phyloP scores from a whole-genome alignment of 64 coral and sea anemone species.

The Acropora yongei region DNA sequence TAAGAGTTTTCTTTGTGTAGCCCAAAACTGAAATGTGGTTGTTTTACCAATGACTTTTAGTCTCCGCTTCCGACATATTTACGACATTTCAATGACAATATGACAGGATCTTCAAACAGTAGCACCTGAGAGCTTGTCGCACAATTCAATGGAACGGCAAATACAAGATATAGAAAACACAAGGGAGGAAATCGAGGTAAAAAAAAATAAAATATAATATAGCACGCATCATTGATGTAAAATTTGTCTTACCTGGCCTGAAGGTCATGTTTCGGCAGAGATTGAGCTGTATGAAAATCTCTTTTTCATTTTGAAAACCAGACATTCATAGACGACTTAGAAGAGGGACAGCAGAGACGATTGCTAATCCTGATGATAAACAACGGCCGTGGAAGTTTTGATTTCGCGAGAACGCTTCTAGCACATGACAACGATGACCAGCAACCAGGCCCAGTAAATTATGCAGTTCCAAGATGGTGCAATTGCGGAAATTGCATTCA shows the following conservation, averaged over 20 bases:
- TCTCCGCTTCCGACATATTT: too few species aligned
- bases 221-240: background rate
- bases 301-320: background rate
- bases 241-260: background rate
- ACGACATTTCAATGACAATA: background rate
- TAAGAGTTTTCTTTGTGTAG: background rate
- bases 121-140: background rate
- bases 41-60: too few species aligned
- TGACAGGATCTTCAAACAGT: background rate
- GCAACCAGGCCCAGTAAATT: background rate
- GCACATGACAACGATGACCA: background rate
- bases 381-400: slow-evolving; percentile 10
- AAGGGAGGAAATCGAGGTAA: background rate
- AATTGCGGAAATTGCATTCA: background rate
- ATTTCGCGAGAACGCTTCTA: background rate
- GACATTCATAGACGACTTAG: background rate
- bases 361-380: background rate
- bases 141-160: background rate
- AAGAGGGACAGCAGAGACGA: background rate
- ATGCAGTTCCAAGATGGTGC: background rate
- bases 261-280: background rate
- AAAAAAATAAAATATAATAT: background rate
- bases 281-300: background rate
- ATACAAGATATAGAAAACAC: background rate
- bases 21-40: too few species aligned